A percentile compares a stretch with the other conserved stretches of the same genome.
Evolutionary conservation across 2,888 invertebrate species (phyloP).

Genomic region (Strigamia maritima): DNA sequence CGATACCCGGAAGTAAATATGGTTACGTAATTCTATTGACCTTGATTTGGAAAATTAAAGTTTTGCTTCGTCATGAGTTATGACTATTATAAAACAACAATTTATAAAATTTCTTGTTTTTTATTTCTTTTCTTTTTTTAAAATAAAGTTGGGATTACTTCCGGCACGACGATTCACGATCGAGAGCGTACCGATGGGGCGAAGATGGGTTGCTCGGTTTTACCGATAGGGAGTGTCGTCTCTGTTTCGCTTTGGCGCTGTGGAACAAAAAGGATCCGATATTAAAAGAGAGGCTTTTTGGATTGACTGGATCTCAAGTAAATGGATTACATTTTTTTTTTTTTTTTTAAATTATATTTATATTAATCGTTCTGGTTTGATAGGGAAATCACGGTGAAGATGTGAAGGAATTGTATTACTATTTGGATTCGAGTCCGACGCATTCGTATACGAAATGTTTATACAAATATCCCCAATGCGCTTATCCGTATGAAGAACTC

Average conservation of each 20-base stretch:
- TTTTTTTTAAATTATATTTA: background rate
- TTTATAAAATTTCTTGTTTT: background rate
- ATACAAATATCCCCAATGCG: conserved; percentile 52
- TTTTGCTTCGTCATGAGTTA: background rate
- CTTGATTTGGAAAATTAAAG: background rate
- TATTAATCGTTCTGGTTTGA: conserved; percentile 26
- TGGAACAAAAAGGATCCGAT: conserved; percentile 52
- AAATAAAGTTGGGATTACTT: conserved; percentile 49
- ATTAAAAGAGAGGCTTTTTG: conserved; percentile 52
- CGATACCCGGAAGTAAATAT: too few species aligned
- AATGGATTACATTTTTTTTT: background rate
- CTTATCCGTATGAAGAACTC: conserved; percentile 50
- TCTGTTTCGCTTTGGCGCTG: conserved; percentile 50
- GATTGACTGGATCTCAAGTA: conserved; percentile 51
- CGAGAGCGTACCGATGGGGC: conserved; percentile 51
- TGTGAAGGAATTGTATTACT: conserved; percentile 53
- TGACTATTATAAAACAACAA: background rate
- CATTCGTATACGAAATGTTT: conserved; percentile 52
- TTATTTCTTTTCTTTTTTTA: too few species aligned
- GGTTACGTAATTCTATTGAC: too few species aligned
- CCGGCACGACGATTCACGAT: conserved; percentile 48
- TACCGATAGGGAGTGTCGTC: conserved; percentile 49
- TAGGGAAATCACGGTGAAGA: conserved; percentile 56
- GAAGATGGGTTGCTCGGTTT: conserved; percentile 53
- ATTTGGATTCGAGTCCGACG: conserved; percentile 50